Evolutionary conservation across 2,113 vertebrate genomes (phyloP).

Genomic region (Anarrhichthys ocellatus): DNA sequence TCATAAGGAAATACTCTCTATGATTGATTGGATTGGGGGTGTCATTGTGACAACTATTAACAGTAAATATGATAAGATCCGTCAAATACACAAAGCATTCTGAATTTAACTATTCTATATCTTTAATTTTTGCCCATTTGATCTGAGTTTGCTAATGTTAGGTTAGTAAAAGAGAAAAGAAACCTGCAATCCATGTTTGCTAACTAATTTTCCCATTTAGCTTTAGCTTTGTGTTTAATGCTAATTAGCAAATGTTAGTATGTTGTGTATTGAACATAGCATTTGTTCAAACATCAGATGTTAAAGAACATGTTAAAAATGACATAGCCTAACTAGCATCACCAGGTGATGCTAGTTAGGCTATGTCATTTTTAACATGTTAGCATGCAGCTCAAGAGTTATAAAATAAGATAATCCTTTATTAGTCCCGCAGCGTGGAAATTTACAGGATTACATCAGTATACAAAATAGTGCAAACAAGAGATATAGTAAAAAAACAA

Average conservation of each 20-base stretch:
- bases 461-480: too few species aligned
- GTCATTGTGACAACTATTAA: background rate
- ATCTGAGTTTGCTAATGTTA: background rate
- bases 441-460: too few species aligned
- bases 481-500: too few species aligned
- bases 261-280: background rate
- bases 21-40: slow-evolving; percentile 1
- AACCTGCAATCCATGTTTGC: background rate
- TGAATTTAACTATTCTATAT: background rate
- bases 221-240: background rate
- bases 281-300: background rate
- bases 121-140: background rate
- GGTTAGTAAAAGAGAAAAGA: background rate
- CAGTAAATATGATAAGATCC: background rate
- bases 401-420: too few species aligned
- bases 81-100: slow-evolving; percentile 2
- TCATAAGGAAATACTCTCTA: background rate
- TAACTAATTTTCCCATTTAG: background rate
- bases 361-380: background rate
- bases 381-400: background rate
- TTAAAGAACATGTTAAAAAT: too few species aligned
- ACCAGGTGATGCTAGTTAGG: background rate
- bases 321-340: too few species aligned
- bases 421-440: too few species aligned
- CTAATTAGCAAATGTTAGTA: too few species aligned